These are phyloP conservation scores for Corvus moneduloides DNA, from an alignment of 2,113 vertebrate genomes.

Conservation along the genomic window DNA sequence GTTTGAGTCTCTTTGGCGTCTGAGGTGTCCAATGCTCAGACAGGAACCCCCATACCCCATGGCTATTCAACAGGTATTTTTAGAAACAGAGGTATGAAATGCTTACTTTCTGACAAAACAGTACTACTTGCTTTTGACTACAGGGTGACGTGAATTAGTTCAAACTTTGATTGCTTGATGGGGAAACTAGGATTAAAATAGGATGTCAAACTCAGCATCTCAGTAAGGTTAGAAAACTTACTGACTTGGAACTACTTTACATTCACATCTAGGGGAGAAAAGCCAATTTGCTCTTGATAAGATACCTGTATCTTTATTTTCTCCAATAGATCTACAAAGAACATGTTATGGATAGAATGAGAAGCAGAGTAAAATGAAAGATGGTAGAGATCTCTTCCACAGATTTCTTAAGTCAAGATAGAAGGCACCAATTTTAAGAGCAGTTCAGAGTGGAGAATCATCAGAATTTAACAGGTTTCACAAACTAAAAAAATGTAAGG, in stretches of 20 bases:
- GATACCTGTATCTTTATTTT: not conserved
- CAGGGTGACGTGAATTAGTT: not conserved
- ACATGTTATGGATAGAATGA: not conserved
- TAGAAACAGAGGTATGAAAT: not conserved
- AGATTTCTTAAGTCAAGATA: not conserved
- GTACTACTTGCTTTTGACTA: not conserved
- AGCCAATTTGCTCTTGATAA: not conserved
- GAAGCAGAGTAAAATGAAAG: not conserved
- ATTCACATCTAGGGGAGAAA: not conserved
- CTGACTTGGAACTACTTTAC: not conserved
- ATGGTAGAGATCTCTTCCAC: not conserved
- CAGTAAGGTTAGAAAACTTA: not conserved
- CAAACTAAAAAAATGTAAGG: not conserved
- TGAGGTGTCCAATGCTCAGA: not conserved
- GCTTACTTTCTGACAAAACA: not conserved
- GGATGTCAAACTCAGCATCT: not conserved
- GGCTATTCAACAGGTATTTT: not conserved
- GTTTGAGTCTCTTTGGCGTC: not conserved
- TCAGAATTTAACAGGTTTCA: not conserved
- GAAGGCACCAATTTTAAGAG: not conserved
- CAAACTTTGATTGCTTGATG: not conserved
- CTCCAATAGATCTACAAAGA: not conserved
- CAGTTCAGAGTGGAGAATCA: not conserved
- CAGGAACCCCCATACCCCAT: not conserved
- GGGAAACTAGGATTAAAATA: not conserved